Base-by-base conservation (phyloP, 1,140 invertebrate species). In the Episyrphus balteatus region DNA sequence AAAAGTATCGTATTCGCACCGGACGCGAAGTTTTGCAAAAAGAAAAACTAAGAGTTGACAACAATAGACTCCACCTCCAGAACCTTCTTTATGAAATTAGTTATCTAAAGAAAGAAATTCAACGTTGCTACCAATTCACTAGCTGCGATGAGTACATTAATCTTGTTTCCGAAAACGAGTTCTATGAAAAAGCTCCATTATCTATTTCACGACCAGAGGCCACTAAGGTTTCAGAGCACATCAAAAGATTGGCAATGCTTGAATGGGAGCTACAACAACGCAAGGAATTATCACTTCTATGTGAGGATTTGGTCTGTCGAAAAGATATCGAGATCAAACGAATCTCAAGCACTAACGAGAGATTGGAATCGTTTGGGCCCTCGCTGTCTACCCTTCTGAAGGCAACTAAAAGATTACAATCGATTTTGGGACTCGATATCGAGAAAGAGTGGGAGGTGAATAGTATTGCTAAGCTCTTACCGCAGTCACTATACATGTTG, bases 91-190 rank as follows among this genome's bases (percentile, higher is more conserved):
- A 94, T 71, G 92, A 95, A 76, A 82, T 85, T n/a, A 82, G 87
- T 62, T 88, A 94, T 74, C 73, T 94, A 3, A 82, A 90, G 51
- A 90, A 88, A 57, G 91, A 95, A 77, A 88, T 92, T 13, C 80
- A 83, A 9, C 92, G 92, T 67, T 94, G 91, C 70, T 71, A 90
- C 15, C 86, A 92, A 61, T 94, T 93, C 63, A 91, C 88, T 64
- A 93, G 91, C 5, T 88, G 88, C 71, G 88, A 94, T 79, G 88
- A 94, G 73, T 82, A 85, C 57, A 92, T 96, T 60, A 82, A 91
- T 59, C 71, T 96, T 14, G 83, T 96, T 3, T 66, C 84, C 9
- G 70, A 86, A 46, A 84, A 90, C 55, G 82, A 92, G 57, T 95
- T 95, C 72, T 88, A 86, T 58, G 75, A 78, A 60, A 76, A 87